Conservation (phyloP, 2,113 vertebrate genomes). For the Hydropotes inermis region DNA sequence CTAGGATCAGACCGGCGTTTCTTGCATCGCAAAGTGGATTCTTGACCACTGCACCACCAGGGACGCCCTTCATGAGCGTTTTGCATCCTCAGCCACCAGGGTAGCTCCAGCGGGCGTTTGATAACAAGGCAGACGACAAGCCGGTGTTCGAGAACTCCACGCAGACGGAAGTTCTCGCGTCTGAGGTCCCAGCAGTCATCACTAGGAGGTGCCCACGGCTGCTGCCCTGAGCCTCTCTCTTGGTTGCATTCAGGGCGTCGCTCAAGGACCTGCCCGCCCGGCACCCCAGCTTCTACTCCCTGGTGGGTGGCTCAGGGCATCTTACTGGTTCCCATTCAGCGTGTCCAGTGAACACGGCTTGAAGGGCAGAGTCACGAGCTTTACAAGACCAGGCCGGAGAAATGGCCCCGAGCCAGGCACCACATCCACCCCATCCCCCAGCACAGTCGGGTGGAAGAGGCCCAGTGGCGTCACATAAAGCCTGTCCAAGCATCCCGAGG, state of each 20-base stretch:
- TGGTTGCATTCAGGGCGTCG: accelerated
- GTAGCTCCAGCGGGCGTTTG: accelerated
- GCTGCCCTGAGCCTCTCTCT: no score
- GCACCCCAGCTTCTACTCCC: accelerated
- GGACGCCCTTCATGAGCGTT: accelerated
- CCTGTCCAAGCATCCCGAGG: background rate
- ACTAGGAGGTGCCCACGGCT: no score
- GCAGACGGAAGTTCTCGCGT: accelerated
- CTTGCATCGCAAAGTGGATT: background rate
- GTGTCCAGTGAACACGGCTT: background rate
- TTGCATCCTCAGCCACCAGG: background rate
- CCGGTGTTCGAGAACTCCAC: no score
- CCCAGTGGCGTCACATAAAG: no score
- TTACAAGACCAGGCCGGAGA: background rate
- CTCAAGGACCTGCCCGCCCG: background rate
- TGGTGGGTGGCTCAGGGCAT: background rate
- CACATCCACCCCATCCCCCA: background rate
- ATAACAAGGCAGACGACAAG: background rate
- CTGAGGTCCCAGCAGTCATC: accelerated
- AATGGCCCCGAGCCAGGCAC: accelerated
- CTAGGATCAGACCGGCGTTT: background rate
- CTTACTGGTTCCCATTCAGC: background rate
- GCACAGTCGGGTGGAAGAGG: no score
- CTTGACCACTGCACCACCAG: background rate
- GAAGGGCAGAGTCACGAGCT: accelerated